Evolutionary conservation across 2,888 invertebrate genomes (phyloP).

Genomic region (Junonia oenone): DNA sequence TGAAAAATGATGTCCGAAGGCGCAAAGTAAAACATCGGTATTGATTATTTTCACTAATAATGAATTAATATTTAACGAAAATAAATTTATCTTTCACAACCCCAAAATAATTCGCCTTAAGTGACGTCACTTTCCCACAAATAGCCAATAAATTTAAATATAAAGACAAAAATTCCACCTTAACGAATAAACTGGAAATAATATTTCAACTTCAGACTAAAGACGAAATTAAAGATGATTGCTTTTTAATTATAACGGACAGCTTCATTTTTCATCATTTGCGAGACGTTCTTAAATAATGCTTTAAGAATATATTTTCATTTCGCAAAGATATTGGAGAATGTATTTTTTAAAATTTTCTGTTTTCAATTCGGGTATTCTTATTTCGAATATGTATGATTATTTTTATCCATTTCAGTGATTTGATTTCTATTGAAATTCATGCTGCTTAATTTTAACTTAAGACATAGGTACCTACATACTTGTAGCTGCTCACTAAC

Average conservation of each 20-base stretch:
- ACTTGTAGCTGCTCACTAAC: too few species aligned
- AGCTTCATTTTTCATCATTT: conserved; percentile 1
- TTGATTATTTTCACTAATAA: too few species aligned
- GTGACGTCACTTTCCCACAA: too few species aligned
- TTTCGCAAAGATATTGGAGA: background rate
- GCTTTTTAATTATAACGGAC: conserved; percentile 14
- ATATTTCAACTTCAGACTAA: conserved; percentile 4
- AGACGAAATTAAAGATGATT: conserved; percentile 10
- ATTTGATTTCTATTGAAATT: background rate
- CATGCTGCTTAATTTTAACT: too few species aligned
- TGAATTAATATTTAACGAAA: too few species aligned
- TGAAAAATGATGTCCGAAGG: too few species aligned
- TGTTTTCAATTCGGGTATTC: too few species aligned
- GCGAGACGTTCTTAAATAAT: background rate
- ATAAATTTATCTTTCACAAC: too few species aligned
- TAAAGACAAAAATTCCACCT: background rate
- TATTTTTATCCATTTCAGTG: background rate
- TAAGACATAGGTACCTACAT: too few species aligned
- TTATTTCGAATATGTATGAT: too few species aligned
- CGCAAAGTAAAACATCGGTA: too few species aligned
- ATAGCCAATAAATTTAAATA: background rate
- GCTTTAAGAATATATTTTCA: background rate
- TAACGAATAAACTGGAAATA: background rate
- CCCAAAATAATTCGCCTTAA: too few species aligned
- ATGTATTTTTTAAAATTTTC: background rate